phyloP scores from a whole-genome alignment of 1,140 invertebrate species.

The Rhynchophorus ferrugineus region DNA sequence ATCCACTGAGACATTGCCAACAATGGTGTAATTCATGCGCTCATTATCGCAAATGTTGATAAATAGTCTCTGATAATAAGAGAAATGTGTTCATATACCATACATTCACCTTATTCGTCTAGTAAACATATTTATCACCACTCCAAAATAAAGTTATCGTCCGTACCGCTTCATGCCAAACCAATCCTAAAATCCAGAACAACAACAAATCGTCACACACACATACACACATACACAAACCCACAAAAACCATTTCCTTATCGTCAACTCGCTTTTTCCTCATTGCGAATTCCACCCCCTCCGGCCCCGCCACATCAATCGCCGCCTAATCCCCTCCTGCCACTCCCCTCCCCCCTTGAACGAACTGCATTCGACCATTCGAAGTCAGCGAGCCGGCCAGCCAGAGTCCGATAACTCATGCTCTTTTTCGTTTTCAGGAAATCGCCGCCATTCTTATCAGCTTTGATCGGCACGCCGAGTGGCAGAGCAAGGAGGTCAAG shows the following conservation, averaged over 20 bases:
- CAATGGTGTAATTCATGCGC: no score
- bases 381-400: neutral
- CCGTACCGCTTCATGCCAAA: no score
- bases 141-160: no score
- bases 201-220: neutral
- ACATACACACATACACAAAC: neutral
- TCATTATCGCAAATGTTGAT: no score
- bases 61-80: no score
- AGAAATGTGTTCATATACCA: no score
- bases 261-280: no score
- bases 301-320: neutral
- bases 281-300: no score
- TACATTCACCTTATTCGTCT: no score
- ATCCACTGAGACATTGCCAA: no score
- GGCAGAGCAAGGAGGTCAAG: conserved; percentile 95
- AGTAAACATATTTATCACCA: no score
- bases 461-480: conserved; percentile 91
- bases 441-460: conserved; percentile 95
- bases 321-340: neutral
- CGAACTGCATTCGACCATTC: conserved; percentile 10
- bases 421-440: conserved; percentile 65
- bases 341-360: neutral
- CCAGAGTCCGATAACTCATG: conserved; percentile 10
- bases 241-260: neutral
- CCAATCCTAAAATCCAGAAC: neutral